Evolutionary conservation across 2,888 invertebrate species (phyloP), one percentile per base, ranked within the genome.

Genomic region (Lumbricus terrestris): DNA sequence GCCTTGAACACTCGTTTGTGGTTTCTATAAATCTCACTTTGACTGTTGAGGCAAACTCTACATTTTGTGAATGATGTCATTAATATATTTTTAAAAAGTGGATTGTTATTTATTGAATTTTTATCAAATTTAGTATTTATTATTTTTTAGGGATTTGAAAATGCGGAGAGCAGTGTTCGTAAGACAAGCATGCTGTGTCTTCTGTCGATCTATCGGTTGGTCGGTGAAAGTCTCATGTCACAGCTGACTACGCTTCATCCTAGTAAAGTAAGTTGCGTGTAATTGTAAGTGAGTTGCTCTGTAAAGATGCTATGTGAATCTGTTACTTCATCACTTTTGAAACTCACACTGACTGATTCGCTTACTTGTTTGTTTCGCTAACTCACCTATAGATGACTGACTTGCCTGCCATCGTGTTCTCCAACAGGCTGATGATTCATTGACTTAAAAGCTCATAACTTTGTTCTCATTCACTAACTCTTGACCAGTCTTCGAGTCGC

Each of bases 111-210:
- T 33, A n/a, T n/a, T n/a, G n/a, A n/a, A n/a, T n/a, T n/a, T n/a
- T n/a, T n/a, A n/a, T n/a, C n/a, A n/a, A n/a, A n/a, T n/a, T n/a
- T n/a, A n/a, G n/a, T n/a, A n/a, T n/a, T n/a, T n/a, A n/a, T n/a
- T 47, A 20, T 90, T 37, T 85, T 98, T 35, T 95, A 98, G 97
- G 96, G 98, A 92, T 98, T 98, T 90, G 98, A 99, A 94, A 97
- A 98, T 95, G 96, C 96, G 90, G 98, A 98, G 95, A 98, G 98
- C 90, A 97, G 97, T 92, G 98, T 99, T 42, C 96, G 99, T 89
- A 99, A 99, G 95, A 98, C 98, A 93, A 97, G 98, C 23, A 98
- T 99, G 35, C 98, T 99, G 96, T 98, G 98, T 94, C 98, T 99
- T 96, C 99, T 99, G 11, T 97, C 98, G 88, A 96, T 99, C 93